Evolutionary conservation across 35 echinoderm and acorn worm species (phyloP), one percentile per base, ranked within the genome.

Genomic region (Strongylocentrotus purpuratus): DNA sequence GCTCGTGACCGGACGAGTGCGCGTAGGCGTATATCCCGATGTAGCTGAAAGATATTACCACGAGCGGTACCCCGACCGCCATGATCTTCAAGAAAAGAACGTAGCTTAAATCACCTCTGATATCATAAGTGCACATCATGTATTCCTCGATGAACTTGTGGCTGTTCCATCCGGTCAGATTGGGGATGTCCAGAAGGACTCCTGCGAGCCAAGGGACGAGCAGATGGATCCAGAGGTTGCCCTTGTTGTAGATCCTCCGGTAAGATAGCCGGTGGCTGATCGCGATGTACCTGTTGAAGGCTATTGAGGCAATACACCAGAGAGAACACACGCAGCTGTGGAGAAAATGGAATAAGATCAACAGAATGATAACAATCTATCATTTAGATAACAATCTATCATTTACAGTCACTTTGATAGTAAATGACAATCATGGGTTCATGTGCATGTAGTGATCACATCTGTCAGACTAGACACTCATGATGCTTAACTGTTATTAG

Each of bases 231-330:
- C 61, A 60, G 9, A 95, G 45, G 52, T 78, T 97, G 25, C 86
- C 31, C 11, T 46, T 94, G 46, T 95, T 97, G 96, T 97, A 97
- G 47, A 97, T 94, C 20, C 33, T 41, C 46, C 93, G 95, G 65
- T 97, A 97, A 18, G 65, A 5, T 12, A 94, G 22, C 25, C 95
- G 95, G 32, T 97, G 95, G 45, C 96, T 94, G 85, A 97, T 96
- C 18, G 92, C 86, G 11, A 96, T 85, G 95, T 97, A 97, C 13
- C 96, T 92, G 87, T 97, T 97, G 14, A 97, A 13, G 46, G 95
- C 93, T 46, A 97, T 97, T 2, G 95, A 65, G 20, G 93, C 93
- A 20, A 97, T 94, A 47, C 96, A 96, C 95, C 95, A 97, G 15
- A 95, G 48, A 48, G 96, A 97, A 70, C 96, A 97, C 9, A 91